These are phyloP conservation scores for Asteroscopus sphinx DNA, from an alignment of 2,888 invertebrate species.

Conservation along the genomic window DNA sequence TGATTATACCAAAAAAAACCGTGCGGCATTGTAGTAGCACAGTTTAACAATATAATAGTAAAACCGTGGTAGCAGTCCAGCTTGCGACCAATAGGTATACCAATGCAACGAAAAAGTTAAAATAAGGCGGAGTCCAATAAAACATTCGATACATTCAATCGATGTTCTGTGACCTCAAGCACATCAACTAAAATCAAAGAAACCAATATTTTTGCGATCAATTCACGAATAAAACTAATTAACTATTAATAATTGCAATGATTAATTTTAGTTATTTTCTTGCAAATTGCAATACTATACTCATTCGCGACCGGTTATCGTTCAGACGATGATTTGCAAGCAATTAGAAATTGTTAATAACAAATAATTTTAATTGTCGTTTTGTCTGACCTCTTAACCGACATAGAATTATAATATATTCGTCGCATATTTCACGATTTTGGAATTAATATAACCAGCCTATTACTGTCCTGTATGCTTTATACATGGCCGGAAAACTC, in stretches of 20 bases:
- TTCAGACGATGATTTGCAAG: slow-evolving; percentile 40
- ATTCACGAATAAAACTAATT: slow-evolving; percentile 36
- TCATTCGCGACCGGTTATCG: slow-evolving; percentile 41
- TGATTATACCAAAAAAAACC: too few relatives aligned
- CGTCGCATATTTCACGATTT: slow-evolving; percentile 26
- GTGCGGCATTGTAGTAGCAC: too few relatives aligned
- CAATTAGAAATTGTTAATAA: slow-evolving; percentile 43
- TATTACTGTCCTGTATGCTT: too few relatives aligned
- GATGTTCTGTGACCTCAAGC: slow-evolving; percentile 5
- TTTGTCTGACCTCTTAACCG: slow-evolving; percentile 47
- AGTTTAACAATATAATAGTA: too few relatives aligned
- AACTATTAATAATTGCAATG: slow-evolving; percentile 34
- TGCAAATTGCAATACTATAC: slow-evolving; percentile 39
- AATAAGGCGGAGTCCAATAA: too few relatives aligned
- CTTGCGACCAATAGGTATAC: too few relatives aligned
- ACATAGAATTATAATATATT: slow-evolving; percentile 25
- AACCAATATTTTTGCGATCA: slow-evolving; percentile 21
- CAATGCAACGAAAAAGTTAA: too few relatives aligned
- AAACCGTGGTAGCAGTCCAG: too few relatives aligned
- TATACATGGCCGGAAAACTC: too few relatives aligned
- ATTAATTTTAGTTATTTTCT: slow-evolving; percentile 38
- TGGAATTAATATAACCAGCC: not conserved
- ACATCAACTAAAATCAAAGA: slow-evolving; percentile 14
- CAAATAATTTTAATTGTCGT: slow-evolving; percentile 40
- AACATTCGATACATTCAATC: too few relatives aligned